Conservation (phyloP, 2,113 vertebrate genomes). For the Poeciliopsis prolifica region DNA sequence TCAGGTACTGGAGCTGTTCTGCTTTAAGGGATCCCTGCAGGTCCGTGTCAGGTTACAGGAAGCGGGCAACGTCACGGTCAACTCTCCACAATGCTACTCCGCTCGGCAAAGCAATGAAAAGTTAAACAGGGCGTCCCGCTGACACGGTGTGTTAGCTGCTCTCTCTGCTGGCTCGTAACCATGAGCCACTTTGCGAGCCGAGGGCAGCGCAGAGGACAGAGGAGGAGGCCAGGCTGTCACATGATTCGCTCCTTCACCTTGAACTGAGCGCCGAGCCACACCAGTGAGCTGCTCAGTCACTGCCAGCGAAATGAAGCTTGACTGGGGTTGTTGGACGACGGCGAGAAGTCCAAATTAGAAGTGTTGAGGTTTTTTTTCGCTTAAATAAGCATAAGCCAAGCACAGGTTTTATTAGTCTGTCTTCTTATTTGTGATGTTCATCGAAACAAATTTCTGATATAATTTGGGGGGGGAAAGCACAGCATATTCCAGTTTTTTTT, state of each 20-base stretch:
- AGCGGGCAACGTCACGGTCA: background rate
- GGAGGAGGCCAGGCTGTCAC: background rate
- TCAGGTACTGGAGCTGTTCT: too few relatives aligned
- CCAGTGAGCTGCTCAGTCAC: background rate
- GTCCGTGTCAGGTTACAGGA: background rate
- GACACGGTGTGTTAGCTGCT: conserved; percentile 27
- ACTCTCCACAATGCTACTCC: background rate
- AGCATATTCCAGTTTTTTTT: too few relatives aligned
- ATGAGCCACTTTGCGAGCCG: conserved; percentile 24
- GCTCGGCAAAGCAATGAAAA: conserved; percentile 4
- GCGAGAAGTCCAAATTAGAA: too few relatives aligned
- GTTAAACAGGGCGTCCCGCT: conserved; percentile 38
- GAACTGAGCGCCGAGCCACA: background rate
- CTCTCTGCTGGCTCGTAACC: conserved; percentile 41
- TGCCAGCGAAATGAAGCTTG: background rate
- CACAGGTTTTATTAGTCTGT: too few relatives aligned
- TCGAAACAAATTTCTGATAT: too few relatives aligned
- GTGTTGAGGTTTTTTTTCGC: too few relatives aligned
- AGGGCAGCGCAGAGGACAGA: conserved; percentile 13
- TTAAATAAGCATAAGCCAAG: too few relatives aligned
- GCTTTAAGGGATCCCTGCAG: too few relatives aligned
- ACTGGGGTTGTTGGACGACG: too few relatives aligned
- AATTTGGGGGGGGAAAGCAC: too few relatives aligned
- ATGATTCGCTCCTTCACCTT: background rate
- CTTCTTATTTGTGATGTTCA: too few relatives aligned